Evolutionary conservation across 2,888 invertebrate genomes (phyloP).

Genomic region (Phlogophora meticulosa): DNA sequence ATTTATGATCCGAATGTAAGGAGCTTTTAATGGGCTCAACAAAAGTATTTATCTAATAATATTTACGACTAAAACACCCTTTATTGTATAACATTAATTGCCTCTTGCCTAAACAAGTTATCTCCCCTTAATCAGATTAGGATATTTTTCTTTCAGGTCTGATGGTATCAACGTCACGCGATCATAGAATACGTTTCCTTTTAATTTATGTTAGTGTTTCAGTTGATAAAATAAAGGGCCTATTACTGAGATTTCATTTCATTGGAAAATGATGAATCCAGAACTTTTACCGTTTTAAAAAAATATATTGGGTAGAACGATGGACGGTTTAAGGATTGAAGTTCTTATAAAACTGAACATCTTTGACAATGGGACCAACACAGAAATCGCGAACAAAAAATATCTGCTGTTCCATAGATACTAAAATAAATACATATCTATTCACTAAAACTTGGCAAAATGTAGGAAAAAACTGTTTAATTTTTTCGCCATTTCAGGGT

Average conservation of each 20-base stretch:
- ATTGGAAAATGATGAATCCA: background rate
- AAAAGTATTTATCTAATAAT: background rate
- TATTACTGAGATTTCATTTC: conserved; percentile 14
- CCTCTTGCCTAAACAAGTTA: conserved; percentile 19
- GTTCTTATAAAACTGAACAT: too few species aligned
- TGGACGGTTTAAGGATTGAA: too few species aligned
- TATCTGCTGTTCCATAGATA: too few species aligned
- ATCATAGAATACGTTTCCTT: conserved; percentile 37
- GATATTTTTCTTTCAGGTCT: conserved; percentile 30
- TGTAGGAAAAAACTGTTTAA: too few species aligned
- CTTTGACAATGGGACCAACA: too few species aligned
- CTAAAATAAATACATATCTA: too few species aligned
- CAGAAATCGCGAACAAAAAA: too few species aligned
- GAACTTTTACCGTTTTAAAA: background rate
- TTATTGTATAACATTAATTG: conserved; percentile 34
- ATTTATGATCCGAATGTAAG: too few species aligned
- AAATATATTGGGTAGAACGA: too few species aligned
- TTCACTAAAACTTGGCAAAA: too few species aligned
- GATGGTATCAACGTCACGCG: conserved; percentile 51
- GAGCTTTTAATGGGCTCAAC: too few species aligned
- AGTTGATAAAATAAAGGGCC: conserved; percentile 23
- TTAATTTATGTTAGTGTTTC: conserved; percentile 21
- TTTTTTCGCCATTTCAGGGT: too few species aligned
- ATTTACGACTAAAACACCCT: background rate
- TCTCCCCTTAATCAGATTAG: conserved; percentile 31